phyloP scores from a whole-genome alignment of 2,113 vertebrate species.

The Saguinus imperator region DNA sequence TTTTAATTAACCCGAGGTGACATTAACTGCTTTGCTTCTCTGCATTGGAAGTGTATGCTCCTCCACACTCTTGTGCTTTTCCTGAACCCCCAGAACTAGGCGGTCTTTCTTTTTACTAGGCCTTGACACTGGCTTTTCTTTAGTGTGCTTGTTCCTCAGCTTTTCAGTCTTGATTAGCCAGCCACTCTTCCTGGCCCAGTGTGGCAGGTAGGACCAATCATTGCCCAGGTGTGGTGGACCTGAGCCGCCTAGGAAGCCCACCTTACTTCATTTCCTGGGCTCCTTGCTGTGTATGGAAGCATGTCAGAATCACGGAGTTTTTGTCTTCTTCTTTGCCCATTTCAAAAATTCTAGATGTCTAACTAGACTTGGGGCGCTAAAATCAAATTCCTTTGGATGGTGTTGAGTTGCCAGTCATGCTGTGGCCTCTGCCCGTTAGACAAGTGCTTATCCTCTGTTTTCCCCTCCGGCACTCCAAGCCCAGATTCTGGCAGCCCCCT shows the following conservation, averaged over 20 bases:
- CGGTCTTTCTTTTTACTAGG: background rate
- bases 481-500: background rate
- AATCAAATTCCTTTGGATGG: background rate
- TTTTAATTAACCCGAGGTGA: background rate
- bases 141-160: background rate
- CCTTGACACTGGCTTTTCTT: background rate
- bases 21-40: background rate
- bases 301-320: background rate
- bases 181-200: background rate
- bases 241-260: background rate
- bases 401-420: background rate
- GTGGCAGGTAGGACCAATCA: background rate
- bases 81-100: fast-evolving
- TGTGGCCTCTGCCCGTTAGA: background rate
- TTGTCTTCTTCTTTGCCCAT: background rate
- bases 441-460: background rate
- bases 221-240: background rate
- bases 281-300: background rate
- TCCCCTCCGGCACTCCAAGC: background rate
- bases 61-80: background rate
- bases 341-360: background rate
- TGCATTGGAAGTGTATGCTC: fast-evolving
- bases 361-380: background rate
- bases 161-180: background rate
- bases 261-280: too few species aligned